phyloP scores from a whole-genome alignment of 2,888 invertebrate genomes.

The Macaria notata region DNA sequence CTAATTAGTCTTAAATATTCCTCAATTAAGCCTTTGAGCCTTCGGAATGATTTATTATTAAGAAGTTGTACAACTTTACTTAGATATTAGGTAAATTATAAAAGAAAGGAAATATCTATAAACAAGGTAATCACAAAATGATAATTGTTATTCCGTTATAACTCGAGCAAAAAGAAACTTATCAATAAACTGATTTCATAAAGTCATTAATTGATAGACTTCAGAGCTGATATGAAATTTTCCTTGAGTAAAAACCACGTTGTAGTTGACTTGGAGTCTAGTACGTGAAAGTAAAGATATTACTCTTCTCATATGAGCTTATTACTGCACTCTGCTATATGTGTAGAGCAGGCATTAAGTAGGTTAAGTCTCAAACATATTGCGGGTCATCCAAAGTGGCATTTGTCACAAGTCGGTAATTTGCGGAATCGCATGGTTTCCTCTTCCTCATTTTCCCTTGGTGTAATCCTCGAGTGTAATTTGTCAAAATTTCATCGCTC shows the following conservation, averaged over 20 bases:
- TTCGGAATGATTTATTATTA: slow-evolving; percentile 30
- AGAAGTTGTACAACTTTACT: slow-evolving; percentile 4
- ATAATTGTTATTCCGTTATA: too few relatives aligned
- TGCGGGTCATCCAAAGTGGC: slow-evolving; percentile 55
- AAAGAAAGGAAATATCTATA: too few relatives aligned
- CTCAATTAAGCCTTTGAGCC: slow-evolving; percentile 13
- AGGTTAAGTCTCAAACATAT: slow-evolving; percentile 34
- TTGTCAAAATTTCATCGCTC: slow-evolving; percentile 69
- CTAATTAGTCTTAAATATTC: too few relatives aligned
- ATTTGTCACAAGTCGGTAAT: slow-evolving; percentile 67
- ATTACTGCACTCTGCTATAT: slow-evolving; percentile 10
- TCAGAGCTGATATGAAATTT: too few relatives aligned
- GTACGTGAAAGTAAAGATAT: slow-evolving; percentile 29
- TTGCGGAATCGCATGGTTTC: slow-evolving; percentile 56
- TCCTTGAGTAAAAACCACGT: too few relatives aligned
- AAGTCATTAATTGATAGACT: too few relatives aligned
- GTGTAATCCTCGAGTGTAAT: slow-evolving; percentile 64
- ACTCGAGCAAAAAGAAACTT: too few relatives aligned
- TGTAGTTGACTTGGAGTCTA: slow-evolving; percentile 17
- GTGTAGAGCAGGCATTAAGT: slow-evolving; percentile 18
- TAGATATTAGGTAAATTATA: too few relatives aligned
- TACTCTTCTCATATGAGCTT: slow-evolving; percentile 23
- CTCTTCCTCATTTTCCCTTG: slow-evolving; percentile 62
- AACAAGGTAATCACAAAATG: too few relatives aligned
- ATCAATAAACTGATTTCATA: too few relatives aligned